Base-by-base conservation (phyloP, 2,888 invertebrate genomes). In the Timema podura region DNA sequence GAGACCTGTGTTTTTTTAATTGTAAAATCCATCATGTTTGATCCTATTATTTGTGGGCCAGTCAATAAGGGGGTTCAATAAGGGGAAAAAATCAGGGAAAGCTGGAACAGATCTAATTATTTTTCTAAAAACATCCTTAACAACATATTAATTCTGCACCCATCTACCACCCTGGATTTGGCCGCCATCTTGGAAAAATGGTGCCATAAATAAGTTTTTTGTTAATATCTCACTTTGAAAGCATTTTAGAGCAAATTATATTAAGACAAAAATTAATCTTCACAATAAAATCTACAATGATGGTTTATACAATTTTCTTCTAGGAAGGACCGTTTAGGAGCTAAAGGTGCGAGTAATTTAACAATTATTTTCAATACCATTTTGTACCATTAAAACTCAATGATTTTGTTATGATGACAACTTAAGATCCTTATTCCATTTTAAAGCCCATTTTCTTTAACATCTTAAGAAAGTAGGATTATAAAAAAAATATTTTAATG, bases 241-340 rank as follows among this genome's bases (percentile, higher is more conserved):
- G 10, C 1, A 54, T 54, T 5, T 2, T 54, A 54, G 7, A 13
- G 10, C 10, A 54, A 54, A 6, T 11, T 2, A 13, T 54, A 16
- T 54, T 5, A 13, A 54, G 54, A 54, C 54, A n/a, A 57, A 57
- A 57, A 13, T n/a, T n/a, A 57, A 57, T n/a, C 5, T 57, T 5
- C 3, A 57, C n/a, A n/a, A 5, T 0, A 57, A 8, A 13, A 15
- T 54, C 1, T 11, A 5, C 54, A 54, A 5, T 5, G 6, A 57
- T 8, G 0, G 0, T n/a, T 30, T 0, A 2, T 2, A 13, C 0
- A 2, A 13, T n/a, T 7, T 57, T 0, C n/a, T 57, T 5, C 3
- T 13, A n/a, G n/a, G 1, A 13, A 13, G 6, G 2, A n/a, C 57
- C 57, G 13, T n/a, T 57, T 57, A 9, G 57, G 57, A 3, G n/a